These are phyloP conservation scores for Heliconius charithonia DNA, from an alignment of 2,888 invertebrate genomes.

Conservation along the genomic window DNA sequence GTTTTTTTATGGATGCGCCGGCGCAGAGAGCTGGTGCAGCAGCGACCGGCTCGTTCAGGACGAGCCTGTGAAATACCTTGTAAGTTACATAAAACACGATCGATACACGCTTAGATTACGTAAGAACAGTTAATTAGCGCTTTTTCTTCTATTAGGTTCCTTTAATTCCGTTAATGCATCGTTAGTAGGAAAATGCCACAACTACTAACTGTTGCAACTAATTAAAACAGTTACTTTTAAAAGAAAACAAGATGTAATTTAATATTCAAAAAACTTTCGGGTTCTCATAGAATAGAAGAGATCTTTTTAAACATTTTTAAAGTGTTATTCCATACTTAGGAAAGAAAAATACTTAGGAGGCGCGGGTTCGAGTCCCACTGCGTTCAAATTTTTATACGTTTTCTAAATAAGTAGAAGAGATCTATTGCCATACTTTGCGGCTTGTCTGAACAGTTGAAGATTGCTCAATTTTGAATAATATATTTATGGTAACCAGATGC, in stretches of 20 bases:
- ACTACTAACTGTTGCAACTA: slow-evolving; percentile 19
- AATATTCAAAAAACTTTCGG: background rate
- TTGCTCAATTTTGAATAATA: background rate
- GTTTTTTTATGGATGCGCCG: slow-evolving; percentile 92
- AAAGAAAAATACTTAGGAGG: too few species aligned
- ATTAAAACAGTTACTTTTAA: slow-evolving; percentile 28
- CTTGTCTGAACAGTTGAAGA: background rate
- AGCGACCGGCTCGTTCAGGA: slow-evolving; percentile 83
- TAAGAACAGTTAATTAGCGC: slow-evolving; percentile 35
- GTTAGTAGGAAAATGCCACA: slow-evolving; percentile 28
- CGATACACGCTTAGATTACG: slow-evolving; percentile 31
- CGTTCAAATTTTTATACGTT: too few species aligned
- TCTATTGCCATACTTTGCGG: background rate
- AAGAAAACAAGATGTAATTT: background rate
- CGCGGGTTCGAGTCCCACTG: too few species aligned
- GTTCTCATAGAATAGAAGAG: too few species aligned
- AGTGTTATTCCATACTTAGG: too few species aligned
- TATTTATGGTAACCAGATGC: slow-evolving; percentile 73
- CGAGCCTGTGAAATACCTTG: slow-evolving; percentile 85
- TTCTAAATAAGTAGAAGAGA: too few species aligned
- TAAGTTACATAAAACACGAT: slow-evolving; percentile 59
- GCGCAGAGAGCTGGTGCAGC: slow-evolving; percentile 87
- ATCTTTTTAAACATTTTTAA: too few species aligned
- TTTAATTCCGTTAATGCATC: slow-evolving; percentile 40
- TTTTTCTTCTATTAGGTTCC: slow-evolving; percentile 34